phyloP scores from a whole-genome alignment of 1,140 invertebrate genomes.

The Fopius arisanus region DNA sequence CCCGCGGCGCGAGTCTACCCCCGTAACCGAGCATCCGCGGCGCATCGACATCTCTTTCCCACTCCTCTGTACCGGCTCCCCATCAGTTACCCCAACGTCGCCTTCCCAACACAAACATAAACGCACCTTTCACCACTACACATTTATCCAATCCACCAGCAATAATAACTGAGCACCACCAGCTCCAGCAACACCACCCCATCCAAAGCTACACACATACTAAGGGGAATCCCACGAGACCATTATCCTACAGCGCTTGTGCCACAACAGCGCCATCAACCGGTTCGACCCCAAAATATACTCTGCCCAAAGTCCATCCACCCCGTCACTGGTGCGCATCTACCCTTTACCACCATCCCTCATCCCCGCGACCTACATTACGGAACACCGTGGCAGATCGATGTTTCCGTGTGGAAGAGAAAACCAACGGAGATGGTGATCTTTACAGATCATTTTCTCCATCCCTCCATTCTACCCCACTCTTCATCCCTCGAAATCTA shows the following conservation, averaged over 20 bases:
- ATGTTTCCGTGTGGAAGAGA: neutral
- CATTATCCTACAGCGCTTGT: conserved; percentile 7
- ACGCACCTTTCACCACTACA: neutral
- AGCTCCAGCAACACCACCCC: neutral
- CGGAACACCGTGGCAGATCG: neutral
- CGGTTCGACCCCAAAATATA: conserved; percentile 28
- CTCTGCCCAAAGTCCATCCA: conserved; percentile 21
- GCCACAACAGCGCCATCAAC: conserved; percentile 25
- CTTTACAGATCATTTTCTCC: too few species aligned
- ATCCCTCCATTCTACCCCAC: too few species aligned
- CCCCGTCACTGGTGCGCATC: conserved; percentile 2
- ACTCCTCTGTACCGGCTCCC: conserved; percentile 38
- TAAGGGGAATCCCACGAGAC: conserved; percentile 7
- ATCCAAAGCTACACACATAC: conserved; percentile 3
- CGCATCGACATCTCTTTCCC: conserved; percentile 61
- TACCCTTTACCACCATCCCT: neutral
- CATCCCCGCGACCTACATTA: neutral
- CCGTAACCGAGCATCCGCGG: conserved; percentile 62
- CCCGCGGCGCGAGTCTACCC: conserved; percentile 64
- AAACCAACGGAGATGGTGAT: neutral
- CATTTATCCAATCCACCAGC: neutral
- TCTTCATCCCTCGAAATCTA: too few species aligned
- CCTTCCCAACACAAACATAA: conserved; percentile 12
- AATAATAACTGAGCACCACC: conserved; percentile 3
- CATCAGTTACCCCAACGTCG: conserved; percentile 35